Conservation (phyloP, 2,888 invertebrate species). For the Perizoma affinitatum region DNA sequence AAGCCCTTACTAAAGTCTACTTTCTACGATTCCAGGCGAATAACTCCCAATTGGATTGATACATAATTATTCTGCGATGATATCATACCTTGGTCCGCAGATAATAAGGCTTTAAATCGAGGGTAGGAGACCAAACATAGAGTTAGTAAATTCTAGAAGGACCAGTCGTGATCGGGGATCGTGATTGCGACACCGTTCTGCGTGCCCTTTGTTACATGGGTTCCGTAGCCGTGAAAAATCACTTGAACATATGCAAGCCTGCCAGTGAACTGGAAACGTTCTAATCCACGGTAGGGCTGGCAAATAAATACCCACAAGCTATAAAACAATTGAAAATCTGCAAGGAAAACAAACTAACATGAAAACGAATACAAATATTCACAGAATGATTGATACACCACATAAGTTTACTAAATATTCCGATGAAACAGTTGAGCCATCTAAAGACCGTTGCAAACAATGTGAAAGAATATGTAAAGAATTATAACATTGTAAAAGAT, state of each 20-base stretch:
- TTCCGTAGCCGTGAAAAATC: conserved; percentile 83
- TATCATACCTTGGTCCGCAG: conserved; percentile 26
- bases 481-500: no score
- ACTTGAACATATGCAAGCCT: conserved; percentile 81
- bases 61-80: conserved; percentile 34
- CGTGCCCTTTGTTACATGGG: conserved; percentile 81
- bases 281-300: conserved; percentile 69
- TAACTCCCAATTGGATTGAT: conserved; percentile 41
- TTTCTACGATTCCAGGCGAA: conserved; percentile 45
- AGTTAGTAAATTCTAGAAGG: conserved; percentile 71
- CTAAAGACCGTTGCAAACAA: no score
- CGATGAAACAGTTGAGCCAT: no score
- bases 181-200: conserved; percentile 82
- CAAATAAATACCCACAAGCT: conserved; percentile 38
- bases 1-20: conserved; percentile 47
- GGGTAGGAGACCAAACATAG: conserved; percentile 40
- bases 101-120: conserved; percentile 40
- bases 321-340: no score
- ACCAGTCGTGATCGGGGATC: conserved; percentile 81
- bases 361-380: no score
- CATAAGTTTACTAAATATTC: no score
- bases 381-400: no score
- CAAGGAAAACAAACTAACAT: no score
- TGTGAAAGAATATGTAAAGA: no score
- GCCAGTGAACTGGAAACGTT: conserved; percentile 66